Conservation (phyloP, 2,113 vertebrate species). For the Brachyhypopomus gauderio region DNA sequence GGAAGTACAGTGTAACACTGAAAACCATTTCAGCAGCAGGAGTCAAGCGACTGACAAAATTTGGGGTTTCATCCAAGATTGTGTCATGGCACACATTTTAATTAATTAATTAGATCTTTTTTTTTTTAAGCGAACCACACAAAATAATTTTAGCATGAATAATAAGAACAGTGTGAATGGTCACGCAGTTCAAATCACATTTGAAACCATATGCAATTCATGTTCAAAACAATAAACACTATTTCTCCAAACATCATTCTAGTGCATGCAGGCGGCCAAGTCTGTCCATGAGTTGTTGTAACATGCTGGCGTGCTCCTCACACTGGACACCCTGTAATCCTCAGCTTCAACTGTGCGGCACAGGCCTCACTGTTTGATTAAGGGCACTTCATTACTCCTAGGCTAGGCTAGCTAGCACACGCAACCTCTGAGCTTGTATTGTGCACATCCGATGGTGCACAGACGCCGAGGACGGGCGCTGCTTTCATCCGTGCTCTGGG, state of each 20-base stretch:
- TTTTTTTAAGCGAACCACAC: too few relatives aligned
- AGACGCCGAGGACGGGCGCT: conserved; percentile 4
- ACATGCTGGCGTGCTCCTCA: not conserved
- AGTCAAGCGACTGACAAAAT: not conserved
- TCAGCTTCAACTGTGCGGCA: not conserved
- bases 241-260: not conserved
- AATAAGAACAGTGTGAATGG: not conserved
- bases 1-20: not conserved
- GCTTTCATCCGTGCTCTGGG: conserved; percentile 19
- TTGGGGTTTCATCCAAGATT: not conserved
- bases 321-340: conserved; percentile 15
- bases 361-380: conserved; percentile 40
- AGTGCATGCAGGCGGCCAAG: not conserved
- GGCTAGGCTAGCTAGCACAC: conserved; percentile 21
- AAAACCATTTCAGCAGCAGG: not conserved
- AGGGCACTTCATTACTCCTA: conserved; percentile 24
- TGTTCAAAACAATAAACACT: not conserved
- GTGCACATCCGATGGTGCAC: conserved; percentile 18
- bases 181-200: not conserved
- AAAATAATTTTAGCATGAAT: too few relatives aligned
- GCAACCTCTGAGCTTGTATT: conserved; percentile 43
- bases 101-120: too few relatives aligned
- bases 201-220: not conserved
- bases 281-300: not conserved
- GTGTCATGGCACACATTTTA: too few relatives aligned